Evolutionary conservation across 2,888 invertebrate species (phyloP).

Genomic region (Xestoiulus laeticollis): DNA sequence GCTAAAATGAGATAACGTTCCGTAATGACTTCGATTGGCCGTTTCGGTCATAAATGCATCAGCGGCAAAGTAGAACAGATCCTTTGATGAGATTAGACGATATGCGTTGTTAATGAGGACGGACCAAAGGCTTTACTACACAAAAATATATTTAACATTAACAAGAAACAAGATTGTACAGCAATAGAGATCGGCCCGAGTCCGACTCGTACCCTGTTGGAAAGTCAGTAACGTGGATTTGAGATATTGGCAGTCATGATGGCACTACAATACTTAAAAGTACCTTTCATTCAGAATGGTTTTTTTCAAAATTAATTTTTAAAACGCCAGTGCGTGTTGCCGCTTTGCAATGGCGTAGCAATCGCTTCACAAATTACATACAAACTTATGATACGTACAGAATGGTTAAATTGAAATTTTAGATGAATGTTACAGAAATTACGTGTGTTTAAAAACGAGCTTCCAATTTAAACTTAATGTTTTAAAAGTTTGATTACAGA

Average conservation of each 20-base stretch:
- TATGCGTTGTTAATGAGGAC: background rate
- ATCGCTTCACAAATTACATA: too few species aligned
- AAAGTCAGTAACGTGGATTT: background rate
- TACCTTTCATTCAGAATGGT: too few species aligned
- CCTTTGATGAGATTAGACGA: background rate
- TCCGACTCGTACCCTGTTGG: background rate
- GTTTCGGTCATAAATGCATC: background rate
- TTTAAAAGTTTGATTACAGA: too few species aligned
- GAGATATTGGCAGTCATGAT: background rate
- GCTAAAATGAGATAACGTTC: background rate
- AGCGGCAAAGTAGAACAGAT: background rate
- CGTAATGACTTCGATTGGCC: background rate
- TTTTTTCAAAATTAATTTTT: too few species aligned
- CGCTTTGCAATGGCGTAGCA: too few species aligned
- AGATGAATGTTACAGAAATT: too few species aligned
- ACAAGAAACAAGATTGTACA: constrained; percentile 12
- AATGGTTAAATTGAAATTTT: too few species aligned
- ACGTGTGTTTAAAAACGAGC: too few species aligned
- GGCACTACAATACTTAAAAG: too few species aligned
- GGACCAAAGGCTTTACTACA: background rate
- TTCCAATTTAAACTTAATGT: too few species aligned
- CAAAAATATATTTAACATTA: background rate
- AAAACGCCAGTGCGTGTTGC: too few species aligned
- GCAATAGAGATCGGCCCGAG: background rate
- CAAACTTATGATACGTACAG: too few species aligned